Conservation (phyloP, 2,888 invertebrate genomes). For the Hypercompe scribonia region DNA sequence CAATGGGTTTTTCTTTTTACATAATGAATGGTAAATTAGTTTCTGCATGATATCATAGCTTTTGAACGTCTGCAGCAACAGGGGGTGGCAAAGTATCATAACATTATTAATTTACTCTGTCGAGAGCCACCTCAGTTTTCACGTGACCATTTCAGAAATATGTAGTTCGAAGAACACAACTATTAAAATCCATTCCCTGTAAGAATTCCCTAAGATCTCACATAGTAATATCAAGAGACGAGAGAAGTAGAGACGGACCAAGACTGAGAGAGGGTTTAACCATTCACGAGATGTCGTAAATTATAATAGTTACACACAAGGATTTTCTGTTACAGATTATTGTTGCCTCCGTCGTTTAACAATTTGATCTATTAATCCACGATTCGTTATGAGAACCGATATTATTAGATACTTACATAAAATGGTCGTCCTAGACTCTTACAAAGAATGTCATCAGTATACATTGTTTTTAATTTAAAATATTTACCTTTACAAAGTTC, state of each 20-base stretch:
- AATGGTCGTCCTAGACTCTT: not conserved
- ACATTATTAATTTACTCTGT: not conserved
- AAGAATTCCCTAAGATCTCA: not conserved
- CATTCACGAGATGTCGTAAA: not conserved
- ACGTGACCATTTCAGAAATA: not conserved
- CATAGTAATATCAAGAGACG: no score
- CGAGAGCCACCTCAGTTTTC: not conserved
- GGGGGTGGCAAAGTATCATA: not conserved
- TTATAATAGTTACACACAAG: constrained; percentile 1
- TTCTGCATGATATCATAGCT: no score
- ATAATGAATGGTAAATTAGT: no score
- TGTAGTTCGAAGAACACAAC: not conserved
- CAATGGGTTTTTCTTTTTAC: no score
- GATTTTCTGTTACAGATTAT: not conserved
- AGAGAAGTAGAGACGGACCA: constrained; percentile 2
- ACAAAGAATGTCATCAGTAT: not conserved
- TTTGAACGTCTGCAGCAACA: no score
- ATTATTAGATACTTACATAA: not conserved
- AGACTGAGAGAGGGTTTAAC: no score
- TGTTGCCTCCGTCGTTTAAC: not conserved
- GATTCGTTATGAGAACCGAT: not conserved
- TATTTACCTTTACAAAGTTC: no score
- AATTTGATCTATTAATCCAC: not conserved
- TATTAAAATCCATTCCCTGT: not conserved
- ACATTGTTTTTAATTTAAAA: no score